phyloP scores from a whole-genome alignment of 1,140 invertebrate species.

The Lucilia sericata region DNA sequence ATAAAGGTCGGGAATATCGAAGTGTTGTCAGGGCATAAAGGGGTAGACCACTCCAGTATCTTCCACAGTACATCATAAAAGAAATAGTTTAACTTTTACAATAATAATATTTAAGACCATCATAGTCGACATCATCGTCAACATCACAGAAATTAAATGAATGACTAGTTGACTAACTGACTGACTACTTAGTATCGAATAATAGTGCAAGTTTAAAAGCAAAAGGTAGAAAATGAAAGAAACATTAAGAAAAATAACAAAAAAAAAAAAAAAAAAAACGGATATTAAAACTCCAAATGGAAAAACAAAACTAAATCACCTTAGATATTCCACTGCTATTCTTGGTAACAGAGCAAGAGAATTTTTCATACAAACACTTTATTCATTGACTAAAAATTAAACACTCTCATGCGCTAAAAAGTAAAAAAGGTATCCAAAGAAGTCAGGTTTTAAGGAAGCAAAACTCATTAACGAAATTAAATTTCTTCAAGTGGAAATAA shows the following conservation, averaged over 20 bases:
- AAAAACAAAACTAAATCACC: not conserved
- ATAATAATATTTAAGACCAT: not conserved
- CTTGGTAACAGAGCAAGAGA: not conserved
- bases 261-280: not conserved
- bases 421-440: not conserved
- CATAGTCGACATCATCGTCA: not conserved
- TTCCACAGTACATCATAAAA: not conserved
- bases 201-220: not conserved
- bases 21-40: too few relatives aligned
- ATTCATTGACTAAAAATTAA: too few relatives aligned
- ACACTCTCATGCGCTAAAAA: not conserved
- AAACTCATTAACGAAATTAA: slow-evolving; percentile 45
- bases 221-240: not conserved
- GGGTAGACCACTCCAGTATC: too few relatives aligned
- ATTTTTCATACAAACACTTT: not conserved
- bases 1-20: too few relatives aligned
- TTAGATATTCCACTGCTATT: not conserved
- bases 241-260: not conserved
- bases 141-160: slow-evolving; percentile 3
- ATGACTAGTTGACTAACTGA: slow-evolving; percentile 23
- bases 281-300: not conserved
- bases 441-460: slow-evolving; percentile 31
- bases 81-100: not conserved
- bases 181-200: not conserved
- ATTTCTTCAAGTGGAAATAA: slow-evolving; percentile 42